Percentiles rank a stretch among this genome's conserved stretches.
Evolutionary conservation across 2,113 vertebrate genomes (phyloP).

Genomic region (Nyctereutes procyonoides): DNA sequence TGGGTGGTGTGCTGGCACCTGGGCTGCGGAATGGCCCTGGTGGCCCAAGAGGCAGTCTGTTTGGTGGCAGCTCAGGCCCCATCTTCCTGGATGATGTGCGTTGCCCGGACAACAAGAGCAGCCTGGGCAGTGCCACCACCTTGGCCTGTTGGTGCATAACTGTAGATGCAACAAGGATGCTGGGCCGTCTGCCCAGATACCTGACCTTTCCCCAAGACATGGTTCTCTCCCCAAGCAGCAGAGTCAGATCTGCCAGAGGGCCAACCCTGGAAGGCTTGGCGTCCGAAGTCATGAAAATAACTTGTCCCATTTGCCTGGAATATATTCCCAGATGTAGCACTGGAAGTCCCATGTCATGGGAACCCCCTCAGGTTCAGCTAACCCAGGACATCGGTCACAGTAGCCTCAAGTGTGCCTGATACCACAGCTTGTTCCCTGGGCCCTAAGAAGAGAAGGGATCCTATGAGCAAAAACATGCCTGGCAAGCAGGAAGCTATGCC

Average conservation of each 20-base stretch:
- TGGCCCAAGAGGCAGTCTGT: background rate
- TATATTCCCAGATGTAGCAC: background rate
- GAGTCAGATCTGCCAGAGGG: background rate
- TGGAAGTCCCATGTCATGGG: background rate
- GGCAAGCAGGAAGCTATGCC: background rate
- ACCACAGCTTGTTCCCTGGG: background rate
- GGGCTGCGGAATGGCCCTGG: slow-evolving; percentile 32
- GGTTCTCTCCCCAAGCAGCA: background rate
- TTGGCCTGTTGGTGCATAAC: background rate
- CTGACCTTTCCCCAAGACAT: rapidly evolving
- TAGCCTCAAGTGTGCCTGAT: background rate
- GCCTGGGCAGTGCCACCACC: slow-evolving; percentile 23
- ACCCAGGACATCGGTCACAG: background rate
- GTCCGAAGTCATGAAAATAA: rapidly evolving
- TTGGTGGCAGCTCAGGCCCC: slow-evolving; percentile 38
- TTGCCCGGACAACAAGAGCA: background rate
- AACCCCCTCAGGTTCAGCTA: background rate
- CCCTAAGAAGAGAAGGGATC: background rate
- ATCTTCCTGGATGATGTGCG: slow-evolving; percentile 41
- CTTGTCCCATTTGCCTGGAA: background rate
- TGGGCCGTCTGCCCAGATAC: slow-evolving; percentile 25
- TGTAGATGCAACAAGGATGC: slow-evolving; percentile 61
- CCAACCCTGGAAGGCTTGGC: rapidly evolving
- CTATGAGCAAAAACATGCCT: background rate
- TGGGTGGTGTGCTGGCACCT: slow-evolving; percentile 34